Conservation (phyloP, 2,113 vertebrate genomes). For the Eublepharis macularius region DNA sequence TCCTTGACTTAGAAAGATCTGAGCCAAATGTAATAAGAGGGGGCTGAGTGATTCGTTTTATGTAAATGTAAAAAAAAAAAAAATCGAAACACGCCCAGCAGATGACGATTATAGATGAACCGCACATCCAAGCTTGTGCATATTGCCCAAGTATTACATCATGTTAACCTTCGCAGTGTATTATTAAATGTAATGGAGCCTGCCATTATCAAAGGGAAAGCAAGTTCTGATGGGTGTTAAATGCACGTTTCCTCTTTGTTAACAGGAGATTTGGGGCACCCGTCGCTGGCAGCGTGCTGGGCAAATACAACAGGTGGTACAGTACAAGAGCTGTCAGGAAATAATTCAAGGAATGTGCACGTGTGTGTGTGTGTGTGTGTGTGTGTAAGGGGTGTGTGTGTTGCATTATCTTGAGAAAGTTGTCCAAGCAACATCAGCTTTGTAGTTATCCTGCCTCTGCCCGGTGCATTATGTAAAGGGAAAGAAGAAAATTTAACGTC, state of each 20-base stretch:
- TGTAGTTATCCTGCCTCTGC: neutral
- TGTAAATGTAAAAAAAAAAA: constrained; percentile 53
- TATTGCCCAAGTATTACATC: constrained; percentile 28
- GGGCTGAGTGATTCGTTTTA: constrained; percentile 54
- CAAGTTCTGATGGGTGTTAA: constrained; percentile 52
- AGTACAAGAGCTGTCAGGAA: constrained; percentile 54
- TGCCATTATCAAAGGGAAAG: constrained; percentile 58
- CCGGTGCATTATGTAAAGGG: neutral
- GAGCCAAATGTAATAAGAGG: constrained; percentile 58
- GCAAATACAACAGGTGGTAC: constrained; percentile 50
- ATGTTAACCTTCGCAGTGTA: constrained; percentile 41
- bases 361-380: too few species aligned
- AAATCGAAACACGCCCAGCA: constrained; percentile 62
- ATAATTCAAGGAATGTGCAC: constrained; percentile 45
- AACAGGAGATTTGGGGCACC: constrained; percentile 62
- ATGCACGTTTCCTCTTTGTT: constrained; percentile 46
- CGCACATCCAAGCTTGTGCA: constrained; percentile 44
- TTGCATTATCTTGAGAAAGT: constrained; percentile 19
- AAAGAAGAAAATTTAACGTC: constrained; percentile 13
- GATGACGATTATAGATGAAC: constrained; percentile 43
- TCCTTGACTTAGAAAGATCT: constrained; percentile 38
- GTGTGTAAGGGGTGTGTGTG: too few species aligned
- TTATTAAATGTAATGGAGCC: constrained; percentile 60
- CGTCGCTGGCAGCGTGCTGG: constrained; percentile 51
- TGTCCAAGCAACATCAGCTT: neutral